Evolutionary conservation across 2,888 invertebrate species (phyloP).

Genomic region (Prionchulus punctatus): DNA sequence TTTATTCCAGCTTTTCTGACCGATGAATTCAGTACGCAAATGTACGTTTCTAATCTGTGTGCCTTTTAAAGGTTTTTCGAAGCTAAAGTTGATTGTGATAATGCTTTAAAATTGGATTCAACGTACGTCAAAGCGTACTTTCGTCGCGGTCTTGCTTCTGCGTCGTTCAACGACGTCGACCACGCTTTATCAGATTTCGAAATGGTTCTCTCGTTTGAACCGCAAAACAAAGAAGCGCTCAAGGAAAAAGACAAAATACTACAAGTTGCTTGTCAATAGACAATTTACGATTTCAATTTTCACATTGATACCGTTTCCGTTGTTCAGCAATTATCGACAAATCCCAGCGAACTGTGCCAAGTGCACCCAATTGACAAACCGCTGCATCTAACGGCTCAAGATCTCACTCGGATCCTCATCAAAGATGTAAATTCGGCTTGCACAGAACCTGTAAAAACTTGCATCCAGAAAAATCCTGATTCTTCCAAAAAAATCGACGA

Average conservation of each 20-base stretch:
- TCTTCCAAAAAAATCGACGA: no score
- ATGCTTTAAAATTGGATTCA: constrained; percentile 34
- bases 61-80: constrained; percentile 33
- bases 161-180: constrained; percentile 51
- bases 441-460: no score
- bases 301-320: no score
- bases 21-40: not conserved
- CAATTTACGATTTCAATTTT: no score
- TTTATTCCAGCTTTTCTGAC: not conserved
- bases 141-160: constrained; percentile 38
- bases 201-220: constrained; percentile 56
- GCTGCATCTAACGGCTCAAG: no score
- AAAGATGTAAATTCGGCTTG: no score
- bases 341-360: no score
- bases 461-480: no score
- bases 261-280: no score
- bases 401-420: no score
- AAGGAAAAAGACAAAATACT: constrained; percentile 41
- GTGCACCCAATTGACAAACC: no score
- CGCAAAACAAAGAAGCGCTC: constrained; percentile 54
- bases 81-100: constrained; percentile 36
- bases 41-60: not conserved
- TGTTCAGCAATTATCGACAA: no score
- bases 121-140: constrained; percentile 35
- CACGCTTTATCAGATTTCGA: constrained; percentile 56